Evolutionary conservation across 2,888 invertebrate species (phyloP).

Genomic region (Drosophila longiperda): DNA sequence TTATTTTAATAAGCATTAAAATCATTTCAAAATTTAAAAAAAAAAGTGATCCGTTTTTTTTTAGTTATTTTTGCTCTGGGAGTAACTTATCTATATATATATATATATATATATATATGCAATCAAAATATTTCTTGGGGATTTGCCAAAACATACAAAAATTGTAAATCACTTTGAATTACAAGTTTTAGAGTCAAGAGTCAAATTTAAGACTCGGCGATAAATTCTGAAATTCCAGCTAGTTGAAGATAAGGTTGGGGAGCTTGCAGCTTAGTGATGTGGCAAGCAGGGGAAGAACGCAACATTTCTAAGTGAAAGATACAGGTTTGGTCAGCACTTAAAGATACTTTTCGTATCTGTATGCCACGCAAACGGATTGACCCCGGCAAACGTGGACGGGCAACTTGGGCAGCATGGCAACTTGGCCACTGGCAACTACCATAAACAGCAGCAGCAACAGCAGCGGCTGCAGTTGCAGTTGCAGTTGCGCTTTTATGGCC

Average conservation of each 20-base stretch:
- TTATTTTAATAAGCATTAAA: not conserved
- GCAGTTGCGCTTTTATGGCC: slow-evolving; percentile 61
- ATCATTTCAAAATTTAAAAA: not conserved
- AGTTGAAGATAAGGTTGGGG: slow-evolving; percentile 5
- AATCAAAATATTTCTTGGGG: not conserved
- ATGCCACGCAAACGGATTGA: slow-evolving; percentile 57
- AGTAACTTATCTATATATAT: not conserved
- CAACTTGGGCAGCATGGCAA: slow-evolving; percentile 1
- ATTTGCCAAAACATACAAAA: not conserved
- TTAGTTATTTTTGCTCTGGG: not conserved
- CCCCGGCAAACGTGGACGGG: slow-evolving; percentile 39
- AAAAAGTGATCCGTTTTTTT: not conserved
- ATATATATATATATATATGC: not conserved
- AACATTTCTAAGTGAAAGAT: slow-evolving; percentile 50
- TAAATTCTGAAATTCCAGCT: slow-evolving; percentile 12
- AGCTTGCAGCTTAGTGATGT: not conserved
- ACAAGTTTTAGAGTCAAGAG: not conserved
- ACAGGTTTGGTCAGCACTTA: slow-evolving; percentile 38
- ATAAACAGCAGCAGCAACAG: slow-evolving; percentile 55
- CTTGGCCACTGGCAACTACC: slow-evolving; percentile 41
- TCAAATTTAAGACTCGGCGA: not conserved
- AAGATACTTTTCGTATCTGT: slow-evolving; percentile 22
- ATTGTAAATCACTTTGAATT: not conserved
- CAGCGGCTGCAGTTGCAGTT: slow-evolving; percentile 18
- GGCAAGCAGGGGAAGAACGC: slow-evolving; percentile 4